Conservation (phyloP, 2,113 vertebrate genomes). For the Catharus minimus region DNA sequence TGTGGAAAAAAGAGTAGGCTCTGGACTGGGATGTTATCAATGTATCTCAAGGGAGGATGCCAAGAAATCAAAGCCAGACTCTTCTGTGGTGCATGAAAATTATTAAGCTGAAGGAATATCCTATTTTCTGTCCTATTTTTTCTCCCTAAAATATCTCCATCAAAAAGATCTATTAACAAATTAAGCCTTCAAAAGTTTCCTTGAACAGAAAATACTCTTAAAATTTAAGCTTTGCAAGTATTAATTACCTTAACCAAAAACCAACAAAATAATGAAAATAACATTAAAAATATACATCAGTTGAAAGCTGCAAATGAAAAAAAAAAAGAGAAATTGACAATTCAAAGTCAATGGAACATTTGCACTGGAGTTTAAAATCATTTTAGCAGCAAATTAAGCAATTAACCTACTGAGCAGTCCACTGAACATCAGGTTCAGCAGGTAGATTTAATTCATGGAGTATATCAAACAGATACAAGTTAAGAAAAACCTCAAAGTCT, state of each 20-base stretch:
- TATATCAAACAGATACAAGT: neutral
- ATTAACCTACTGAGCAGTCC: neutral
- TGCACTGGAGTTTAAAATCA: neutral
- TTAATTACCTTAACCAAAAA: neutral
- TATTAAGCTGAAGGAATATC: neutral
- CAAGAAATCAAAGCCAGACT: neutral
- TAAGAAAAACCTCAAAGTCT: neutral
- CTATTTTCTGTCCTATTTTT: no score
- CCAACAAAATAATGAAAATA: neutral
- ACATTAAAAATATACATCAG: neutral
- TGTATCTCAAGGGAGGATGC: neutral
- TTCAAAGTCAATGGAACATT: neutral
- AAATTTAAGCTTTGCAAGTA: neutral
- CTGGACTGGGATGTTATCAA: neutral
- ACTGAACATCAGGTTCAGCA: neutral
- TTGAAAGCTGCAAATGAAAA: neutral
- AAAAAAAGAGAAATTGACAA: neutral
- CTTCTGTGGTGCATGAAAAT: neutral
- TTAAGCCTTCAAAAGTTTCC: neutral
- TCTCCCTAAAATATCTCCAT: neutral
- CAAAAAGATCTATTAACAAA: neutral
- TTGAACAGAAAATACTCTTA: neutral
- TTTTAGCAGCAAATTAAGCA: neutral
- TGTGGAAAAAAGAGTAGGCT: neutral
- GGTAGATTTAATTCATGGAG: neutral